Conservation (phyloP, 2,797 vertebrate species). For the Cephalopachus bancanus region DNA sequence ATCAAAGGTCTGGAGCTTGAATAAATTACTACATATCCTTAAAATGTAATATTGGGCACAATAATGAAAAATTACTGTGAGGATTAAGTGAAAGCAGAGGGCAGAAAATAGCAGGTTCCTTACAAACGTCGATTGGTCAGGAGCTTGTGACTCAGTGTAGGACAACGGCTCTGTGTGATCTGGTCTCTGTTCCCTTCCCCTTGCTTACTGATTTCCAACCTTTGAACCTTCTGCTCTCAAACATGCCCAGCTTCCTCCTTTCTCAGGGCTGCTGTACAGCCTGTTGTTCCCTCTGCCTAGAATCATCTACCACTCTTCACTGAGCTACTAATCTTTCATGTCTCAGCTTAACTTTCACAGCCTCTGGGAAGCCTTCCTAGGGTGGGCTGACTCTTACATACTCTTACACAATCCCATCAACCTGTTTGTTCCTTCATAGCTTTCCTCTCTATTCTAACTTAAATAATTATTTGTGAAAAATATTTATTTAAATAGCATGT, state of each 20-base stretch:
- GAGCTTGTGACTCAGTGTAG: no score
- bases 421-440: background rate
- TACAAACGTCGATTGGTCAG: background rate
- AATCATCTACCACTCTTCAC: background rate
- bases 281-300: background rate
- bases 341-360: background rate
- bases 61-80: background rate
- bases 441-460: background rate
- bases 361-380: background rate
- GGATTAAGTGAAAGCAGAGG: background rate
- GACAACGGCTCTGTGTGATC: background rate
- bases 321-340: background rate
- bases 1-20: background rate
- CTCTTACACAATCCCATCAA: background rate
- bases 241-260: background rate
- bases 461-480: background rate
- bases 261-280: rapidly evolving
- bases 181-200: background rate
- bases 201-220: background rate
- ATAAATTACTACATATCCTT: background rate
- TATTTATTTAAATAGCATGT: background rate
- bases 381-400: background rate
- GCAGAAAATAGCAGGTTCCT: background rate
- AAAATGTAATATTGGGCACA: background rate
- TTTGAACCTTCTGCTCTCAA: background rate